A percentile compares a stretch with the other conserved stretches of the same genome.
Evolutionary conservation across 2,113 vertebrate genomes (phyloP).

Genomic region (Condylura cristata): DNA sequence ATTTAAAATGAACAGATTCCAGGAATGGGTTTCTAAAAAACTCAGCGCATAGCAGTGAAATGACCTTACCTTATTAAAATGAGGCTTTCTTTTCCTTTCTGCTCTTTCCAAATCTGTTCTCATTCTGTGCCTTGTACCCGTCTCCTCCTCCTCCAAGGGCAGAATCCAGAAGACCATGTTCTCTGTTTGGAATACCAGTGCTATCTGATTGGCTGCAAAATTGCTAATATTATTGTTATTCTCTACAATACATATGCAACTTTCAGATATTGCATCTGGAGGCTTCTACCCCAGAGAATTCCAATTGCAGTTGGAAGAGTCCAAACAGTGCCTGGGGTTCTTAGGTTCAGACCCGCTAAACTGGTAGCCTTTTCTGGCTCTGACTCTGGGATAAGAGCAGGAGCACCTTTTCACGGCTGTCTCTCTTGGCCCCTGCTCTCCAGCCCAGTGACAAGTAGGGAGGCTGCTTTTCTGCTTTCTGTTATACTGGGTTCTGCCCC

Average conservation of each 20-base stretch:
- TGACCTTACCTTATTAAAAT: conserved; percentile 45
- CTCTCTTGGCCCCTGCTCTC: conserved; percentile 57
- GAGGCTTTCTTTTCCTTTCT: background rate
- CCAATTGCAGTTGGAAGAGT: conserved; percentile 26
- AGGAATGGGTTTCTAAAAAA: conserved; percentile 62
- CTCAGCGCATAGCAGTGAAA: conserved; percentile 41
- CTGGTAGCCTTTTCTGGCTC: background rate
- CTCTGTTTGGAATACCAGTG: conserved; percentile 24
- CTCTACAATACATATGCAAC: background rate
- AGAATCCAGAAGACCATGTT: conserved; percentile 13
- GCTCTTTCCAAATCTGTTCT: conserved; percentile 48
- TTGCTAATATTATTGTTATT: conserved; percentile 41
- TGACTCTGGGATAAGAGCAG: conserved; percentile 25
- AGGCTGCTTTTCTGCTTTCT: conserved; percentile 79
- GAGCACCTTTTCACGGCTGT: background rate
- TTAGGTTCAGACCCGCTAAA: background rate
- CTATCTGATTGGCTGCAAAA: background rate
- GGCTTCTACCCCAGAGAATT: conserved; percentile 19
- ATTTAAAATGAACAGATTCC: conserved; percentile 63
- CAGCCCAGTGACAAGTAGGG: conserved; percentile 76
- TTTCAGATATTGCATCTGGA: conserved; percentile 34
- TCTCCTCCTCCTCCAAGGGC: background rate
- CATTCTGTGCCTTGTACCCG: conserved; percentile 23
- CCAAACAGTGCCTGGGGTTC: background rate
- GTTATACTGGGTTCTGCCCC: conserved; percentile 82